Base-by-base conservation (phyloP, 1,140 invertebrate species). In the Caenorhabditis inopinata region DNA sequence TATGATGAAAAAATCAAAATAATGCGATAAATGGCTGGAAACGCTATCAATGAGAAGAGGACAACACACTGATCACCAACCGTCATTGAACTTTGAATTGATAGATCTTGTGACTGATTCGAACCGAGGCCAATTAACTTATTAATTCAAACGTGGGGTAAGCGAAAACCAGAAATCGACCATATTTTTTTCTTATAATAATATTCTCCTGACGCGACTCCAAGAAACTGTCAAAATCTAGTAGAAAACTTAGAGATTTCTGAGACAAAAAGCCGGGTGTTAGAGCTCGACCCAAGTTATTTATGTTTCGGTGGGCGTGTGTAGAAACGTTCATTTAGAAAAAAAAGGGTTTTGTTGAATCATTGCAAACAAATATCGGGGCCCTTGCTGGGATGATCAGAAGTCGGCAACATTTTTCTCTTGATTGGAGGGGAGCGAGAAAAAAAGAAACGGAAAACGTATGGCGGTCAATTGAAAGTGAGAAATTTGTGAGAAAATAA, bases 321-420 rank as follows among this genome's bases (percentile, higher is more conserved):
- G n/a, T n/a, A n/a, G n/a, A n/a, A 23, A 51, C 16, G 46, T 47
- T 47, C 46, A 16, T 6, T 6, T 47, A 12, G 46, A 47, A 51
- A 51, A n/a, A 51, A 25, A 25, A 25, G 21, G 4, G 0, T 4
- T 0, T 51, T 51, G 48, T 51, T n/a, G n/a, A n/a, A 51, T 51
- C 48, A 51, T 51, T 51, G 27, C 27, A 51, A 51, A 51, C 48
- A 51, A 51, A 51, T 51, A 51, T 25, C 27, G 47, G n/a, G n/a
- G n/a, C n/a, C n/a, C n/a, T n/a, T n/a, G n/a, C 2, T 18, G 46
- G 46, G 46, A 4, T 18, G 46, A 51, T 51, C 48, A 23, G 27
- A 51, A 51, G 27, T n/a, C n/a, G n/a, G 48, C 48, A 51, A 51
- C 48, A 51, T 51, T 51, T 51, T n/a, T n/a, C n/a, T n/a, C n/a